Conservation (phyloP, 1,140 invertebrate genomes). For the Nasonia giraulti region DNA sequence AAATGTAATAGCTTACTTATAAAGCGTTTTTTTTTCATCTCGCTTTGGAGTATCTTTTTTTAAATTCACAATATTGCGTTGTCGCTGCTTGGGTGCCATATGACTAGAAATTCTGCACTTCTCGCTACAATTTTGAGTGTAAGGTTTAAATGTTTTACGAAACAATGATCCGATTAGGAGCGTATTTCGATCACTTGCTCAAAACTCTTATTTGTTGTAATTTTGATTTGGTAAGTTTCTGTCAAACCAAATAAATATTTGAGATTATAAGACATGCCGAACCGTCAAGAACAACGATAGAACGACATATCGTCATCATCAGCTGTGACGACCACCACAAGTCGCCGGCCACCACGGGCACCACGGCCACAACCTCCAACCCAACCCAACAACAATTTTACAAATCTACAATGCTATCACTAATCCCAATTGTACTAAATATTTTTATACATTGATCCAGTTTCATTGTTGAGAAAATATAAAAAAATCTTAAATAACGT, state of each 20-base stretch:
- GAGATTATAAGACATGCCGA: not conserved
- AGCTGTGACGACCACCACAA: not conserved
- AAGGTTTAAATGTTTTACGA: not conserved
- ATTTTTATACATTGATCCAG: too few relatives aligned
- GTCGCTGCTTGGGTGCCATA: slow-evolving; percentile 64
- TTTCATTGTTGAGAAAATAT: too few relatives aligned
- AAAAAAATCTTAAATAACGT: too few relatives aligned
- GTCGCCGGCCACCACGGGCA: too few relatives aligned
- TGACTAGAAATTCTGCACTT: not conserved
- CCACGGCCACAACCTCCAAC: too few relatives aligned
- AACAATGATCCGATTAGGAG: not conserved
- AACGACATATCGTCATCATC: not conserved
- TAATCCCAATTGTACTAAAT: too few relatives aligned
- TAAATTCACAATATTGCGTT: slow-evolving; percentile 58
- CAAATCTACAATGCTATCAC: not conserved
- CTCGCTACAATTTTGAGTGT: not conserved
- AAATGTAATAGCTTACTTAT: slow-evolving; percentile 27
- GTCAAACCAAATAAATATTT: not conserved
- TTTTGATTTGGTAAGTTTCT: not conserved
- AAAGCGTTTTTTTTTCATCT: slow-evolving; percentile 51
- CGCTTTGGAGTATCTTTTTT: slow-evolving; percentile 62
- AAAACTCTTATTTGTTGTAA: not conserved
- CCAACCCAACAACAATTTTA: not conserved
- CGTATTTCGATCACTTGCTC: not conserved
- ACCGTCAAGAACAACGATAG: not conserved